These are phyloP conservation scores for Turritopsis rubra DNA, from an alignment of 30 jellyfish, hydroid and myxozoan species.

Conservation along the genomic window DNA sequence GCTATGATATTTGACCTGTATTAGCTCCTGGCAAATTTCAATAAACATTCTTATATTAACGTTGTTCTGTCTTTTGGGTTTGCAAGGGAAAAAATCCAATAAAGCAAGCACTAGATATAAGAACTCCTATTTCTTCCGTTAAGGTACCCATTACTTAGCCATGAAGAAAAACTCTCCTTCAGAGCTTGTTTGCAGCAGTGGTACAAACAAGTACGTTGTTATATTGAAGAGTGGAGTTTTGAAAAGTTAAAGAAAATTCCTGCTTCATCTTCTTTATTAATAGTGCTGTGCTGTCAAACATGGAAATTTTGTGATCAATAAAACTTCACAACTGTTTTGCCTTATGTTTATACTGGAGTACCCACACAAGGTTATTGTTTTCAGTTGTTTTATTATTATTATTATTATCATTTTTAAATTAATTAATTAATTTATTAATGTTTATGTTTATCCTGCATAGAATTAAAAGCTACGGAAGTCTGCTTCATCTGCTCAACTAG, in stretches of 20 bases:
- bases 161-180: constrained; percentile 30
- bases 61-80: no score
- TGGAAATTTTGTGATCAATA: constrained; percentile 50
- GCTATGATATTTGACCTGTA: no score
- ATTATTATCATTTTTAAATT: no score
- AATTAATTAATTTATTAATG: no score
- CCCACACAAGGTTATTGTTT: constrained; percentile 41
- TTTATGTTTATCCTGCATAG: no score
- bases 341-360: constrained; percentile 64
- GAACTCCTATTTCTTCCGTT: background rate
- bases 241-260: background rate
- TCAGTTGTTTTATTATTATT: background rate
- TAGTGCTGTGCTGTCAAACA: constrained; percentile 55
- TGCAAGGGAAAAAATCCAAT: no score
- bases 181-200: constrained; percentile 32
- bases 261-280: background rate
- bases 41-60: no score
- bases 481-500: no score
- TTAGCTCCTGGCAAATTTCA: no score
- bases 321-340: constrained; percentile 72
- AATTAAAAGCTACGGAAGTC: no score
- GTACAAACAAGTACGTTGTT: constrained; percentile 40
- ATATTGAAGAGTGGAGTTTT: background rate
- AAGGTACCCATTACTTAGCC: constrained; percentile 30
- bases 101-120: no score